Evolutionary conservation across 2,113 vertebrate species (phyloP).

Genomic region (Leptocoma aspasia): DNA sequence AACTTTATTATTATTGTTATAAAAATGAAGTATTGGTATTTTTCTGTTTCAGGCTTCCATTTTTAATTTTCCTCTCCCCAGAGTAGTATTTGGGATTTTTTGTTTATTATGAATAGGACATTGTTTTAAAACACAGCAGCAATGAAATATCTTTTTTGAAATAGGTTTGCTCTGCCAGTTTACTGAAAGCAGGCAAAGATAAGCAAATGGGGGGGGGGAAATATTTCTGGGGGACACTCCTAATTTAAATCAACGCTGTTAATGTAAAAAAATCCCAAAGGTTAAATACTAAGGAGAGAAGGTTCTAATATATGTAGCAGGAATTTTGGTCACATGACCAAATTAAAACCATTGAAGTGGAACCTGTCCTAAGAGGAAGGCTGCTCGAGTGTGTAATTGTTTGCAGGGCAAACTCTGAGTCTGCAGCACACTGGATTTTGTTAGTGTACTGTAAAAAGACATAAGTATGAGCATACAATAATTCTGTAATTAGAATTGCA

Average conservation of each 20-base stretch:
- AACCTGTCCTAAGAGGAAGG: background rate
- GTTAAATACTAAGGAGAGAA: background rate
- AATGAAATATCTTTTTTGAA: background rate
- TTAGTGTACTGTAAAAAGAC: background rate
- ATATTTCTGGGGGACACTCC: fast-evolving
- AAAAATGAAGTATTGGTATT: background rate
- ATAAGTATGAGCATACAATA: background rate
- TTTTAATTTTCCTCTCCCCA: fast-evolving
- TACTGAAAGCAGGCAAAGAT: background rate
- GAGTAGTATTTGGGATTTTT: background rate
- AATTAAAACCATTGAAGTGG: slow-evolving; percentile 30
- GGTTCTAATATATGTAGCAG: background rate
- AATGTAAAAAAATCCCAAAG: background rate
- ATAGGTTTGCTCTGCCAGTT: background rate
- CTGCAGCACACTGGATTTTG: background rate
- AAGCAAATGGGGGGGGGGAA: background rate
- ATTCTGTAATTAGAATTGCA: slow-evolving; percentile 44
- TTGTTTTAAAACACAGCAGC: background rate
- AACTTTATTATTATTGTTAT: background rate
- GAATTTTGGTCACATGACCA: background rate
- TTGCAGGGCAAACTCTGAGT: background rate
- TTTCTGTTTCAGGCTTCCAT: background rate
- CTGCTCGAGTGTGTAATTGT: slow-evolving; percentile 4
- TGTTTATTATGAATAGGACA: background rate
- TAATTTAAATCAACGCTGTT: background rate